Evolutionary conservation across 2,113 vertebrate species (phyloP), one percentile per base, ranked within the genome.

Genomic region (Neomonachus schauinslandi): DNA sequence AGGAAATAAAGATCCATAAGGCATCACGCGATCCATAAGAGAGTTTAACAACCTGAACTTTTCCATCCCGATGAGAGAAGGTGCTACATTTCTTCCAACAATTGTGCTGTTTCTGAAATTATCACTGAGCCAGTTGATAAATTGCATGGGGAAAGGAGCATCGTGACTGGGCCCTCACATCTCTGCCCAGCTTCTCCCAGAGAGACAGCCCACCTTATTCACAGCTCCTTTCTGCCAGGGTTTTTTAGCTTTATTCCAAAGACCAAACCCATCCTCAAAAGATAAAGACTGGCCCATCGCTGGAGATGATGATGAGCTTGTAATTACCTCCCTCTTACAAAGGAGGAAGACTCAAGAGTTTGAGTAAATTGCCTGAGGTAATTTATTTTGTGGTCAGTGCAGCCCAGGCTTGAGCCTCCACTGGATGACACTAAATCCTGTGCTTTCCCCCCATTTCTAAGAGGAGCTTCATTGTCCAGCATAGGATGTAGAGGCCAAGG

Each of bases 1-100:
- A 93, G 42, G n/a, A 96, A 89, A 80, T 21, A 39, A 90, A 97
- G 11, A 69, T 24, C 46, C 21, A 59, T 5, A 79, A 55, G 69
- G 26, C 49, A 57, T 49, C 24, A 3, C n/a, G 36, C 36, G 55
- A 53, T 33, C 42, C n/a, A 21, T 53, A 72, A 65, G 36, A 55
- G 55, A n/a, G 14, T 42, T 69, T 77, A 84, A 61, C 31, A 42
- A 53, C 63, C 59, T 86, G 36, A 85, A 28, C 26, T 51, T 65
- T 61, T 26, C n/a, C 53, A 33, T 13, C 46, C 46, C 46, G 36
- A 2, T 13, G 22, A 65, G 16, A 59, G 21, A 80, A 69, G 19
- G 19, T 11, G 13, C 16, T 33, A 6, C 1, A 11, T 39, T 61
- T 76, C 51, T 63, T 71, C 61, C 53, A 71, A 65, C 21, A 76